Conservation (phyloP, 2,113 vertebrate species). For the Brachyhypopomus occidentalis region DNA sequence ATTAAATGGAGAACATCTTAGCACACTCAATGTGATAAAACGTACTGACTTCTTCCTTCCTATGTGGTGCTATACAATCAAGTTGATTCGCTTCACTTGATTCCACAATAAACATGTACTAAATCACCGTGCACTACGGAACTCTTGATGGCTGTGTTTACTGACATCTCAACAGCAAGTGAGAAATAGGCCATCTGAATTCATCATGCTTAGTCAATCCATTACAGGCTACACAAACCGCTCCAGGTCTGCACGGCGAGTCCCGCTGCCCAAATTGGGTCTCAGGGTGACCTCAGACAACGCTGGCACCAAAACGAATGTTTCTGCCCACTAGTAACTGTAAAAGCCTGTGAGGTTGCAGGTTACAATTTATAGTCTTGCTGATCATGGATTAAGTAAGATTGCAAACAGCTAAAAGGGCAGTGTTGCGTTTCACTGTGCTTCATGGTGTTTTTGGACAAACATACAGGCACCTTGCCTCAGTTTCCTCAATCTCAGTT, state of each 20-base stretch:
- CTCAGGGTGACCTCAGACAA: too few species aligned
- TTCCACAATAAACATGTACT: not conserved
- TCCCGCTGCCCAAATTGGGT: not conserved
- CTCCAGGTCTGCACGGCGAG: not conserved
- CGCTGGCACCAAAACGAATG: not conserved
- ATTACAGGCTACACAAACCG: conserved; percentile 6
- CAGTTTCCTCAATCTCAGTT: not conserved
- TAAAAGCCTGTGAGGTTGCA: not conserved
- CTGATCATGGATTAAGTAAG: not conserved
- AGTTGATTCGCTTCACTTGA: not conserved
- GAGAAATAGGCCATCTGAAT: conserved; percentile 9
- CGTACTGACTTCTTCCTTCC: conserved; percentile 1
- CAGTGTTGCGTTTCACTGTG: too few species aligned
- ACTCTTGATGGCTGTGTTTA: not conserved
- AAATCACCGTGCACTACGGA: not conserved
- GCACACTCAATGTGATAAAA: not conserved
- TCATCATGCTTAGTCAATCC: not conserved
- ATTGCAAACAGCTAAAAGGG: too few species aligned
- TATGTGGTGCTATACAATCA: not conserved
- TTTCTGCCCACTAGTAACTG: not conserved
- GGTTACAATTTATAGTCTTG: not conserved
- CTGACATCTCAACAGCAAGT: not conserved
- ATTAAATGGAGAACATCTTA: not conserved
- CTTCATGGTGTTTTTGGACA: too few species aligned
- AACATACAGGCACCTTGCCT: too few species aligned